Conservation (phyloP, 1,140 invertebrate species). For the Aphis craccivora region DNA sequence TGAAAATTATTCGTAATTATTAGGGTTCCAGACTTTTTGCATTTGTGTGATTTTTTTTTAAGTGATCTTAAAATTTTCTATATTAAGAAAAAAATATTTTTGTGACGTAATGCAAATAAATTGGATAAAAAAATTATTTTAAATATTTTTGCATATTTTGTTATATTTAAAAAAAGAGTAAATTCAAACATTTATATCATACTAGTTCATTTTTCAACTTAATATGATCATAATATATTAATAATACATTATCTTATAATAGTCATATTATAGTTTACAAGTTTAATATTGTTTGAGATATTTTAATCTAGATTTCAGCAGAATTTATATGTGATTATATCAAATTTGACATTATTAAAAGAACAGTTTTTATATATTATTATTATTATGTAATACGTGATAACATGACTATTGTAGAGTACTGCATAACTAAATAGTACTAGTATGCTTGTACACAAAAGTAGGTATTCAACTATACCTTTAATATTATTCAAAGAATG, state of each 20-base stretch:
- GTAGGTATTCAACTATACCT: background rate
- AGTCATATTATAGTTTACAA: background rate
- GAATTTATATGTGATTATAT: background rate
- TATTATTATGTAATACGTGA: background rate
- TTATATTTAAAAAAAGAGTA: too few species aligned
- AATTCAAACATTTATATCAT: too few species aligned
- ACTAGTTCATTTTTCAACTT: too few species aligned
- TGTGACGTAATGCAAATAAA: too few species aligned
- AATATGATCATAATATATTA: background rate
- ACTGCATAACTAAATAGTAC: background rate
- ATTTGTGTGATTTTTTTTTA: too few species aligned
- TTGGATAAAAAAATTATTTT: too few species aligned
- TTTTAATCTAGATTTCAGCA: background rate
- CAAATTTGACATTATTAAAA: background rate
- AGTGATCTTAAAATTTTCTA: too few species aligned
- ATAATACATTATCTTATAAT: too few species aligned
- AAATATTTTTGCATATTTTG: too few species aligned
- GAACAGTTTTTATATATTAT: background rate
- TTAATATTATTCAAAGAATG: background rate
- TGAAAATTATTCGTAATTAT: background rate
- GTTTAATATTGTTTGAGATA: background rate
- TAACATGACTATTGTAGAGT: background rate
- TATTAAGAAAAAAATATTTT: too few species aligned
- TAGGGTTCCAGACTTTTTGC: too few species aligned
- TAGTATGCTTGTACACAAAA: background rate